Percentiles rank a stretch among this genome's conserved stretches.
Evolutionary conservation across 2,888 invertebrate genomes (phyloP).

Genomic region (Phrixothrix hirtus): DNA sequence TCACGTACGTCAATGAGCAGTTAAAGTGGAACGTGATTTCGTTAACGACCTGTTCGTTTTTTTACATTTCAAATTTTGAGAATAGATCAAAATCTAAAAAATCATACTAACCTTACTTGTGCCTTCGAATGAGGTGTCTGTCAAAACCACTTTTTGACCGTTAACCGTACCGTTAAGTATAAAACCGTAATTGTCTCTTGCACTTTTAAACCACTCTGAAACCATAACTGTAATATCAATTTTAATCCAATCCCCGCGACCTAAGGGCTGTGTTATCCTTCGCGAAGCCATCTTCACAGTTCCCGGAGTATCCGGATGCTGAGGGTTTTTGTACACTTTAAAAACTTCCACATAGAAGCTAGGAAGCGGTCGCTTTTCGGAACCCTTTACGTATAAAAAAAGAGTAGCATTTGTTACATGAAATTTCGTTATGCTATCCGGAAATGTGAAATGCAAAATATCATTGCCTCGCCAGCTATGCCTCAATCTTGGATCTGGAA

Average conservation of each 20-base stretch:
- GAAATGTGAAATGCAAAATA: conserved; percentile 72
- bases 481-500: conserved; percentile 69
- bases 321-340: conserved; percentile 47
- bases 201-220: conserved; percentile 75
- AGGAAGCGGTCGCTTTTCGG: conserved; percentile 51
- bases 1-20: conserved; percentile 3
- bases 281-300: conserved; percentile 48
- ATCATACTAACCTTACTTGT: conserved; percentile 52
- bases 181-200: conserved; percentile 75
- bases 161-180: conserved; percentile 71
- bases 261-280: conserved; percentile 59
- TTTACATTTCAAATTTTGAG: not conserved
- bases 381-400: conserved; percentile 67
- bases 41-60: not conserved
- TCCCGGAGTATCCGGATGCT: conserved; percentile 47
- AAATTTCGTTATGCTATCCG: conserved; percentile 70
- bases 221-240: conserved; percentile 76
- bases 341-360: conserved; percentile 51
- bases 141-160: conserved; percentile 64
- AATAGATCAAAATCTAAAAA: conserved; percentile 3
- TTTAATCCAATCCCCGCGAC: conserved; percentile 72
- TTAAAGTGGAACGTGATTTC: not conserved
- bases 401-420: conserved; percentile 71
- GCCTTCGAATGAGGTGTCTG: conserved; percentile 65
- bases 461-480: conserved; percentile 69